Conservation (phyloP, 2,797 vertebrate species). For the Anguilla marmorata region DNA sequence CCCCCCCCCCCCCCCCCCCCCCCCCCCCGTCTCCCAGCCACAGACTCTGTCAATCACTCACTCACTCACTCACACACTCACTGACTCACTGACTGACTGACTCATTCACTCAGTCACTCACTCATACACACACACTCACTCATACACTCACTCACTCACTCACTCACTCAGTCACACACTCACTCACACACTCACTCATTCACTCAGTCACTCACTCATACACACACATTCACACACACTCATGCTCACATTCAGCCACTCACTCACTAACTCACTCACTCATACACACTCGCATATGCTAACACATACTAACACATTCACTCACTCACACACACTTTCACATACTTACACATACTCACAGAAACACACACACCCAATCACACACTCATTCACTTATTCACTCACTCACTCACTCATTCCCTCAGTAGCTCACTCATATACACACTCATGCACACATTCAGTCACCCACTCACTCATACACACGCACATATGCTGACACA, state of each 20-base stretch:
- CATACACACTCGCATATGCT: not conserved
- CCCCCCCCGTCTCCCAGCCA: not conserved
- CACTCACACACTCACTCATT: not conserved
- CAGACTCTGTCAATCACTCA: too few relatives aligned
- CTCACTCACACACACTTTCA: not conserved
- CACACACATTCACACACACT: not conserved
- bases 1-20: too few relatives aligned
- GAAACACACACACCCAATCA: not conserved
- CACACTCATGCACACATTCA: slow-evolving; percentile 39
- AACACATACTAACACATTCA: not conserved
- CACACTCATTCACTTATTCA: too few relatives aligned
- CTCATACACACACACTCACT: too few relatives aligned
- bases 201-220: slow-evolving; percentile 18
- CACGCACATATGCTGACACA: slow-evolving; percentile 14
- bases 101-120: too few relatives aligned
- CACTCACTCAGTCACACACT: too few relatives aligned
- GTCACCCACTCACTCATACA: slow-evolving; percentile 30
- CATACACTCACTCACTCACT: too few relatives aligned
- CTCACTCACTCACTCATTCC: too few relatives aligned
- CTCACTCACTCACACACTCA: slow-evolving; percentile 38
- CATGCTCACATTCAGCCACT: not conserved
- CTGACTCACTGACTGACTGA: not conserved
- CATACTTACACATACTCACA: too few relatives aligned
- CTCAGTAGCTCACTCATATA: too few relatives aligned
- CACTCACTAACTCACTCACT: too few relatives aligned